Percentiles rank a stretch among this genome's conserved stretches.
Evolutionary conservation across 2,888 invertebrate genomes (phyloP).

Genomic region (Tiliacea aurago): DNA sequence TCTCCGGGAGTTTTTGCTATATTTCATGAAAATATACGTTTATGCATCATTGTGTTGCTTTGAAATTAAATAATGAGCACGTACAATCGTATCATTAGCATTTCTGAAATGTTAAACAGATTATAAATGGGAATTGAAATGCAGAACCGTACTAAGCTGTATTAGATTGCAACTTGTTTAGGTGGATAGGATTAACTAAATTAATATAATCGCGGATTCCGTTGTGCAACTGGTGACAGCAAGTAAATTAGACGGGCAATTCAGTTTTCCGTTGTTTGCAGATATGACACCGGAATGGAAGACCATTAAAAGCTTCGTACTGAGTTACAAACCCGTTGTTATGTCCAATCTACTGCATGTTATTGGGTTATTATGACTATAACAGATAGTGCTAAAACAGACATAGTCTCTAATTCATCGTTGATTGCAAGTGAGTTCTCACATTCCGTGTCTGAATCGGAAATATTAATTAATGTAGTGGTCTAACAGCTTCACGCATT

Average conservation of each 20-base stretch:
- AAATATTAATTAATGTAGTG: conserved; percentile 28
- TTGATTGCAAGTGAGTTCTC: conserved; percentile 33
- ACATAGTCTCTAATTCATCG: conserved; percentile 15
- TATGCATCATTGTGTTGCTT: conserved; percentile 54
- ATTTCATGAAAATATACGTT: conserved; percentile 57
- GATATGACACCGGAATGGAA: conserved; percentile 50
- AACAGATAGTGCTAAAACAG: conserved; percentile 35
- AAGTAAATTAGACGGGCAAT: conserved; percentile 57
- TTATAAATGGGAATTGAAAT: conserved; percentile 34
- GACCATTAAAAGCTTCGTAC: conserved; percentile 51
- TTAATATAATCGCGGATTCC: conserved; percentile 30
- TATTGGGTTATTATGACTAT: conserved; percentile 37
- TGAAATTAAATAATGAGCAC: conserved; percentile 47
- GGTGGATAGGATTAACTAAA: conserved; percentile 39
- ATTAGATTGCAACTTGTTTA: conserved; percentile 42
- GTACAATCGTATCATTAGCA: conserved; percentile 37
- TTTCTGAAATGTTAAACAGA: conserved; percentile 36
- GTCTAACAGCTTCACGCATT: conserved; percentile 35
- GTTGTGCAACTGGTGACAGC: conserved; percentile 58
- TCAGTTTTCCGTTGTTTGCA: conserved; percentile 44
- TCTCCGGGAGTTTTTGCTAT: conserved; percentile 47
- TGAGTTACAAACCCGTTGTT: conserved; percentile 46
- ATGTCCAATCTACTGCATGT: conserved; percentile 35
- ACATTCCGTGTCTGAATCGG: conserved; percentile 13
- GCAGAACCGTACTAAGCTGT: conserved; percentile 32